These are phyloP conservation scores for Hippocampus abdominalis DNA, from an alignment of 2,113 vertebrate genomes.

Conservation along the genomic window DNA sequence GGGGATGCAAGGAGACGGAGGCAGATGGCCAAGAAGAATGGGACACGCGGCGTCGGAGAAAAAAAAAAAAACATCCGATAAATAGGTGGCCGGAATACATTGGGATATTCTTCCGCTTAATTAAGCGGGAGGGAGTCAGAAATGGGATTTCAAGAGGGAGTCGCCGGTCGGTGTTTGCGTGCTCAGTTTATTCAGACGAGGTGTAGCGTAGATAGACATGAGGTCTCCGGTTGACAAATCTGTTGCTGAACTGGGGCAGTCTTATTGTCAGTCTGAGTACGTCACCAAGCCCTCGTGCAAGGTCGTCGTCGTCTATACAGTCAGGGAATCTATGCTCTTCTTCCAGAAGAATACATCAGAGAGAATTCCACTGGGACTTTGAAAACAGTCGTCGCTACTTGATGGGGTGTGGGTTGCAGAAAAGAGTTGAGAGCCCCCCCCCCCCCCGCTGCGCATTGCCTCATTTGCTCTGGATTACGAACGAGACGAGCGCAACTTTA, in stretches of 20 bases:
- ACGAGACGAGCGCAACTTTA: slow-evolving; percentile 14
- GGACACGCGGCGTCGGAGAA: slow-evolving; percentile 32
- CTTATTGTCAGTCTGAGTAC: background rate
- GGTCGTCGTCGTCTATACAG: background rate
- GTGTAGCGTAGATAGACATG: background rate
- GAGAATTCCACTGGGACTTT: slow-evolving; percentile 9
- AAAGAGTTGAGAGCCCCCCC: background rate
- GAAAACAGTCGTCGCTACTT: background rate
- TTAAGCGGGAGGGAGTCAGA: slow-evolving; percentile 30
- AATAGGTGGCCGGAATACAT: slow-evolving; percentile 36
- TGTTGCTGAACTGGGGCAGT: slow-evolving; percentile 18
- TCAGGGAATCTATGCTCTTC: background rate
- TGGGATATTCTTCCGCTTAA: slow-evolving; percentile 23
- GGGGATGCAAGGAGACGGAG: slow-evolving; percentile 42
- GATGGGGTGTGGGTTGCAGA: slow-evolving; percentile 6
- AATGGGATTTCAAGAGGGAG: background rate
- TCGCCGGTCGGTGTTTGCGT: slow-evolving; percentile 3
- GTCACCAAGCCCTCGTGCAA: background rate
- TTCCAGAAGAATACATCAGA: background rate
- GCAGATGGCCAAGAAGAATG: slow-evolving; percentile 33
- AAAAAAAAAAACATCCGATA: slow-evolving; percentile 39
- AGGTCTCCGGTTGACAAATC: slow-evolving; percentile 11
- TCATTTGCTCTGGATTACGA: too few relatives aligned
- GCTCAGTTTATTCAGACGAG: slow-evolving; percentile 22
- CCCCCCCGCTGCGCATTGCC: background rate